Evolutionary conservation across 2,113 vertebrate species (phyloP).

Genomic region (Paraplagusia blochii): DNA sequence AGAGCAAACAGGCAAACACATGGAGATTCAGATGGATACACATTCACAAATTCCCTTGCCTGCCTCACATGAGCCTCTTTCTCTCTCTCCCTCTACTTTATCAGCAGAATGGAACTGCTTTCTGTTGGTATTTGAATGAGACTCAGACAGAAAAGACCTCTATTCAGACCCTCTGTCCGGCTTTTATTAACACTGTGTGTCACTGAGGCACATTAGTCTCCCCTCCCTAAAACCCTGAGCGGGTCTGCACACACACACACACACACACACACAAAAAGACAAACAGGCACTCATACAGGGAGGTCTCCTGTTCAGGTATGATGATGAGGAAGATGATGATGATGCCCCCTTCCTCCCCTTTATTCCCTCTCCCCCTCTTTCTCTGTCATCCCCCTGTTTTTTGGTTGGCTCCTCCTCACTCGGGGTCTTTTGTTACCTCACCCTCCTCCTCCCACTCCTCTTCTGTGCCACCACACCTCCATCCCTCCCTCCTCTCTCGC

Average conservation of each 20-base stretch:
- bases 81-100: slow-evolving; percentile 52
- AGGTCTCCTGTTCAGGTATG: slow-evolving; percentile 77
- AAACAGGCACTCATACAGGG: slow-evolving; percentile 19
- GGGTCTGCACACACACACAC: slow-evolving; percentile 10
- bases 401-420: slow-evolving; percentile 67
- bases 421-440: slow-evolving; percentile 63
- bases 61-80: slow-evolving; percentile 9
- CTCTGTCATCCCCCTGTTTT: slow-evolving; percentile 40
- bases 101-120: slow-evolving; percentile 78
- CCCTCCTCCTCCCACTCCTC: slow-evolving; percentile 18
- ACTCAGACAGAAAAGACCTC: slow-evolving; percentile 70
- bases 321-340: slow-evolving; percentile 38
- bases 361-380: slow-evolving; percentile 36
- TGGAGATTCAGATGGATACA: slow-evolving; percentile 43
- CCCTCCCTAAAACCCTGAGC: slow-evolving; percentile 29
- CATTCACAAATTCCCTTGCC: slow-evolving; percentile 22
- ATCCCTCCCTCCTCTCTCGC: slow-evolving; percentile 29
- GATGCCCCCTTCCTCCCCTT: slow-evolving; percentile 51
- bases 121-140: slow-evolving; percentile 76
- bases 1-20: slow-evolving; percentile 48
- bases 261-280: slow-evolving; percentile 11
- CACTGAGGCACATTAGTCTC: slow-evolving; percentile 66
- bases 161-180: slow-evolving; percentile 65
- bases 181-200: slow-evolving; percentile 74
- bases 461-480: slow-evolving; percentile 32